A percentile compares a stretch with the other conserved stretches of the same genome.
Conservation (phyloP, 2,113 vertebrate genomes). For the Ginglymostoma cirratum region DNA sequence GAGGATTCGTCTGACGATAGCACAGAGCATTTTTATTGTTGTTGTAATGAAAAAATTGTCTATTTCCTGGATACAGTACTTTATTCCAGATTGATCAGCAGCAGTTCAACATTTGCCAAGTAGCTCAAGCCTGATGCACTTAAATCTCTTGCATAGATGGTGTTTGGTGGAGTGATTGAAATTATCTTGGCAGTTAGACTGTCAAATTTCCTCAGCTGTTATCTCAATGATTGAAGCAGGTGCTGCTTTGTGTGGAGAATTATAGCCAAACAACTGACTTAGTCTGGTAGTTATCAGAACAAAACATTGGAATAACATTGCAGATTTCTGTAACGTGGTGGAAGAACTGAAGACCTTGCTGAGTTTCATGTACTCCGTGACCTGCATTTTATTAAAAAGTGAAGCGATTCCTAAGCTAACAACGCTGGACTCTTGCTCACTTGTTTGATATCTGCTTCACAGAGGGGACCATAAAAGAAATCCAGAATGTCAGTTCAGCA, state of each 20-base stretch:
- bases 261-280: neutral
- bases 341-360: neutral
- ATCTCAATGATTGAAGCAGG: neutral
- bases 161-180: neutral
- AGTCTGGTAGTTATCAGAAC: neutral
- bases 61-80: neutral
- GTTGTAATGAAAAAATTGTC: neutral
- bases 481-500: neutral
- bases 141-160: neutral
- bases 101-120: neutral
- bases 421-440: neutral
- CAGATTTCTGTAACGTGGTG: neutral
- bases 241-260: neutral
- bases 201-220: neutral
- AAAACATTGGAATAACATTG: neutral
- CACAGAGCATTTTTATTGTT: neutral
- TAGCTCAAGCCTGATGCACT: neutral
- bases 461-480: neutral
- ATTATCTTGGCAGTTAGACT: neutral
- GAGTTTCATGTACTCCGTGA: neutral
- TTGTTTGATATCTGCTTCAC: neutral
- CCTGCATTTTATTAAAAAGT: neutral
- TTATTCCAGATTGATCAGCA: neutral
- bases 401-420: neutral
- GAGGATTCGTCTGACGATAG: neutral